A percentile compares a stretch with the other conserved stretches of the same genome.
phyloP scores from a whole-genome alignment of 2,888 invertebrate species.

The Caenorhabditis sp. region DNA sequence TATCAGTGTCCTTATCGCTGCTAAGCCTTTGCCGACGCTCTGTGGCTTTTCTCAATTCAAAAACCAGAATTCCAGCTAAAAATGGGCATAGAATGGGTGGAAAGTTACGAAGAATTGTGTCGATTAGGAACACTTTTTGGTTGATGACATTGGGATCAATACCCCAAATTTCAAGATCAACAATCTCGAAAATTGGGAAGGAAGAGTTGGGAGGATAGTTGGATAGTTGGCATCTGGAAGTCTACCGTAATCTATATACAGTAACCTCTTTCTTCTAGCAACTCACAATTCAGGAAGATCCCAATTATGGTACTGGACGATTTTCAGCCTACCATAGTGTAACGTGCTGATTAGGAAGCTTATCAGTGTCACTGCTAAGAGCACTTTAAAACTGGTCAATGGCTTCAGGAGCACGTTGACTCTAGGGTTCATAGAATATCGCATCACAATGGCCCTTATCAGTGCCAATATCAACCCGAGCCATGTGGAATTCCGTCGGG shows the following conservation, averaged over 20 bases:
- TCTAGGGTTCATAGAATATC: not conserved
- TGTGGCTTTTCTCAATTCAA: not conserved
- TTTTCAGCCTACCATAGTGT: no score
- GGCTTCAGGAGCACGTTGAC: not conserved
- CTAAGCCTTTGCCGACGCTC: not conserved
- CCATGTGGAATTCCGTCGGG: conserved; percentile 1
- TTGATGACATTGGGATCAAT: not conserved
- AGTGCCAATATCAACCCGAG: not conserved
- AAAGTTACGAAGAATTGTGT: not conserved
- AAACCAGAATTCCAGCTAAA: not conserved
- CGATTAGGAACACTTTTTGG: not conserved
- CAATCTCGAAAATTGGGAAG: not conserved
- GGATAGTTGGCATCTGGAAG: no score
- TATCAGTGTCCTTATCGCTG: not conserved
- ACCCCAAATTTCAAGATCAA: no score
- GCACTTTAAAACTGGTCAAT: not conserved
- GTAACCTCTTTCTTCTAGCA: no score
- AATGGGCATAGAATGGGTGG: not conserved
- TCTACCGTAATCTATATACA: no score
- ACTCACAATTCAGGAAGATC: no score
- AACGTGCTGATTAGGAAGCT: no score
- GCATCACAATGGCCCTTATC: not conserved
- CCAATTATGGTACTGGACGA: no score
- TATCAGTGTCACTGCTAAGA: not conserved
- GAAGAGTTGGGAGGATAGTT: no score